These are phyloP conservation scores for Carabus problematicus DNA, from an alignment of 2,888 invertebrate species.

Conservation along the genomic window DNA sequence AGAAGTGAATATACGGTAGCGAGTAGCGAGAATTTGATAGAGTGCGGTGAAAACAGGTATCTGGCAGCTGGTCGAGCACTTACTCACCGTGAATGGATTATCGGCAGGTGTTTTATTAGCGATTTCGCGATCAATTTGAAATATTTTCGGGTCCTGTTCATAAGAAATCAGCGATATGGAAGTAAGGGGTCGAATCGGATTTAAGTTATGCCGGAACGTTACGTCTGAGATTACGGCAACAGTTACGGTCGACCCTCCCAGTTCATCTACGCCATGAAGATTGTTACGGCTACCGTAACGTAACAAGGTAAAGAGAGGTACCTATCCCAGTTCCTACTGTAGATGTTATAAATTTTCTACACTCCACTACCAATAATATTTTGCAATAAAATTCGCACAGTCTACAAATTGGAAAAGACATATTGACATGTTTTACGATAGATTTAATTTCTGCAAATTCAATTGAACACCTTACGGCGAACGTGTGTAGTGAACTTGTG, in stretches of 20 bases:
- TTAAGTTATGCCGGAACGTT: constrained; percentile 16
- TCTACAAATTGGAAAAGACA: too few species aligned
- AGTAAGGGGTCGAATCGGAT: constrained; percentile 37
- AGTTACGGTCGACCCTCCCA: not conserved
- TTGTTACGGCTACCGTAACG: not conserved
- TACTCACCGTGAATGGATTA: constrained; percentile 25
- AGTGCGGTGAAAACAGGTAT: constrained; percentile 3
- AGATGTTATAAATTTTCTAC: too few species aligned
- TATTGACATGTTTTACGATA: too few species aligned
- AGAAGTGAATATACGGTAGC: too few species aligned
- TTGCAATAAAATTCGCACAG: too few species aligned
- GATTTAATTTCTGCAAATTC: too few species aligned
- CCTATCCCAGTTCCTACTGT: too few species aligned
- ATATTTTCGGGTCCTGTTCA: constrained; percentile 36
- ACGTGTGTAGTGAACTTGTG: too few species aligned
- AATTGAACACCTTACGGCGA: too few species aligned
- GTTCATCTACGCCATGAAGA: not conserved
- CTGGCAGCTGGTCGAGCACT: constrained; percentile 8
- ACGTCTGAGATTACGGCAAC: constrained; percentile 10
- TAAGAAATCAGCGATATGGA: constrained; percentile 37
- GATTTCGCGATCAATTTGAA: constrained; percentile 43
- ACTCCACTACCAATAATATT: too few species aligned
- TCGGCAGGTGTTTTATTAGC: constrained; percentile 41
- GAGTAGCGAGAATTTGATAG: not conserved
- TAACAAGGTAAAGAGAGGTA: too few species aligned